phyloP scores from a whole-genome alignment of 2,113 vertebrate species.

The Trichechus manatus region DNA sequence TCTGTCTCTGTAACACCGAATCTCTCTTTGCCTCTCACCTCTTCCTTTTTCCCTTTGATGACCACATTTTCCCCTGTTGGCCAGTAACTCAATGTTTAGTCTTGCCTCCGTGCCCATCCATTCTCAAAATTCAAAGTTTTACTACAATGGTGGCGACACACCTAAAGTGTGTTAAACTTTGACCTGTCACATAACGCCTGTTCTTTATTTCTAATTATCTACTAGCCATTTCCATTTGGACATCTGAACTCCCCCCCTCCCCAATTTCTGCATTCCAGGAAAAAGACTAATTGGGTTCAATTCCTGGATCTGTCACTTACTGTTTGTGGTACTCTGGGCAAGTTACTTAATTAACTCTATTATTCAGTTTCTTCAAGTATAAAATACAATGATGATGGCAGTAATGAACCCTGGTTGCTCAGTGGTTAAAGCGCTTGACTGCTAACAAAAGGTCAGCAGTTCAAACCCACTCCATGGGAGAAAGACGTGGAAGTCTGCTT shows the following conservation, averaged over 20 bases:
- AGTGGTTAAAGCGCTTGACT: no score
- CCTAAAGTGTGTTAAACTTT: background rate
- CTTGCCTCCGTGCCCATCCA: background rate
- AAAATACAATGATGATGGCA: background rate
- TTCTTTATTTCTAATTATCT: background rate
- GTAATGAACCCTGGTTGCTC: background rate
- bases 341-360: background rate
- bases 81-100: background rate
- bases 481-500: no score
- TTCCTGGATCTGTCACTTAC: background rate
- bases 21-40: background rate
- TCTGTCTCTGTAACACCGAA: background rate
- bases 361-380: background rate
- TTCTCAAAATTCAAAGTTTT: slow-evolving; percentile 32
- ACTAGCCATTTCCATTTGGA: background rate
- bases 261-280: background rate
- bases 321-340: background rate
- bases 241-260: background rate
- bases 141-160: background rate
- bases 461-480: no score
- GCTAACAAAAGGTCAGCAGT: no score
- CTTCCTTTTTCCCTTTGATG: background rate
- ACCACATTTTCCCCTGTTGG: background rate
- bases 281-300: background rate
- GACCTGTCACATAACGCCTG: background rate